Evolutionary conservation across 2,888 invertebrate genomes (phyloP), one percentile per base, ranked within the genome.

Genomic region (Drosophila eohydei): DNA sequence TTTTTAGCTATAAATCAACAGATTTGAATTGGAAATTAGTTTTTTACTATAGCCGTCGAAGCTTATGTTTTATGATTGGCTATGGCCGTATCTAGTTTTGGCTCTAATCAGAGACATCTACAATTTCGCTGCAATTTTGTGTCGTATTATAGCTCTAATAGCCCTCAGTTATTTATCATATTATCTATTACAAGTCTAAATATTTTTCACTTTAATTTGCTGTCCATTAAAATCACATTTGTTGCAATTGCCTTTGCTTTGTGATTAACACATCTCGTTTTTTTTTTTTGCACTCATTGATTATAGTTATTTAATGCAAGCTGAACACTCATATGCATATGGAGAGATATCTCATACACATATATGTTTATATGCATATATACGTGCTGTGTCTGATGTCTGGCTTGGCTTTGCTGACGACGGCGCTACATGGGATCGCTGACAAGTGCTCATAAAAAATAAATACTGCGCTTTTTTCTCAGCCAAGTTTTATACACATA

Each of bases 371-470:
- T 41, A 16, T 32, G 11, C 9, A 3, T 11, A 16, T 40, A 5
- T 55, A 36, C 36, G 11, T 54, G 43, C 41, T 21, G 28, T 55
- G 43, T 8, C 41, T 56, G 43, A 14, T 43, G 32, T 57, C 36
- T 57, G 46, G 59, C 30, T 26, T 43, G 61, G 43, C 34, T 36
- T 36, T 48, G 74, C 59, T 67, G 75, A 48, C 32, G 60, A 65
- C 71, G 88, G 80, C 84, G 83, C 87, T 80, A 76, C 81, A 86
- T 70, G 76, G 60, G 74, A 72, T 80, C 71, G 68, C 82, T 84
- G 86, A 81, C 89, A 89, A 89, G 85, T 80, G 88, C 66, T 72
- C 80, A 87, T 89, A 85, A 84, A 84, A 84, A 81, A 82, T 77
- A 72, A 85, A 82, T 68, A 77, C 73, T 58, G 81, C 67, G 73